Conservation (phyloP, 2,888 invertebrate species). For the Nomada hirtipes region DNA sequence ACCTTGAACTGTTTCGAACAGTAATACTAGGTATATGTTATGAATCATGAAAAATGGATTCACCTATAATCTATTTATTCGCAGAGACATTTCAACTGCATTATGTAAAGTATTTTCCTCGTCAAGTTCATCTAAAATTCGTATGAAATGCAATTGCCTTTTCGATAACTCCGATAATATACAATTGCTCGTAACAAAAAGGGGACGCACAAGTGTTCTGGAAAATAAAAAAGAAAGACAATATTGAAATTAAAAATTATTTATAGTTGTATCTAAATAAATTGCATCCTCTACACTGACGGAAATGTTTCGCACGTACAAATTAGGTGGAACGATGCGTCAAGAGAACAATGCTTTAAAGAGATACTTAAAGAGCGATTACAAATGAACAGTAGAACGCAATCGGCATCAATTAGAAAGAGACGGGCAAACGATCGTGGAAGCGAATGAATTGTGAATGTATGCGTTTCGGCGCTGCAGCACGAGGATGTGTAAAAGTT, state of each 20-base stretch:
- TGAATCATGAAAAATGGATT: not conserved
- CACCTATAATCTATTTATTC: not conserved
- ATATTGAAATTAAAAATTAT: too few species aligned
- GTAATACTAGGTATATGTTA: too few species aligned
- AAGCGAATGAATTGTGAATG: not conserved
- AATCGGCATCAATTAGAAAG: not conserved
- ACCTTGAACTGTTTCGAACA: too few species aligned
- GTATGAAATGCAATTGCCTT: not conserved
- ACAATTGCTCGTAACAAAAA: not conserved
- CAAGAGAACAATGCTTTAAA: not conserved
- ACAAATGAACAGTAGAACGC: not conserved
- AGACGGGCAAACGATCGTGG: not conserved
- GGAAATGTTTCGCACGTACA: not conserved
- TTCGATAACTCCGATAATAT: not conserved
- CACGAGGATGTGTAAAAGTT: constrained; percentile 16
- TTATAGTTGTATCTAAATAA: too few species aligned
- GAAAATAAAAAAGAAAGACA: too few species aligned
- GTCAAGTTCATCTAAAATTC: not conserved
- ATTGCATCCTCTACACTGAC: not conserved
- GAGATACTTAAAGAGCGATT: not conserved
- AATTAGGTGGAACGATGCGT: not conserved
- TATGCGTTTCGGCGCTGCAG: not conserved
- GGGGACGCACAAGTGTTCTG: too few species aligned
- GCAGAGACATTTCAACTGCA: not conserved
- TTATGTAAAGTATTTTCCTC: not conserved